Base-by-base conservation (phyloP, 2,888 invertebrate genomes). In the Dysmachus trigonus region DNA sequence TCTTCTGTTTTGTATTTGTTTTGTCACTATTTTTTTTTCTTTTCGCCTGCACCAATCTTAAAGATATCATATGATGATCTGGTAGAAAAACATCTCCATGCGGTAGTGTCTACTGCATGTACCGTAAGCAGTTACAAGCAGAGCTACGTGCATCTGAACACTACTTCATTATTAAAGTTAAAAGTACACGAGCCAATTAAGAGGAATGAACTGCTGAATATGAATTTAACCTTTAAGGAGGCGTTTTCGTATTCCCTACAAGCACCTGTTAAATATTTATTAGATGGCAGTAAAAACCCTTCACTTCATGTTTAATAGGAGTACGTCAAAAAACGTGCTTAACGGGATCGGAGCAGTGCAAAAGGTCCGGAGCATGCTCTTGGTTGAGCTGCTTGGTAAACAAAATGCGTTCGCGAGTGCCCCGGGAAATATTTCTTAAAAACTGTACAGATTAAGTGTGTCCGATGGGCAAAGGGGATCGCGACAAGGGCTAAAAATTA, bases 251-350 rank as follows among this genome's bases (percentile, higher is more conserved):
- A 83, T 83, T 71, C 83, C 30, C 41, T 71, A 38, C 38, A 41
- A 38, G 83, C 38, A 41, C n/a, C 83, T 72, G 83, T 47, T 83
- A 38, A 83, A 83, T 83, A 83, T 83, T 83, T 83, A 83, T 83
- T 83, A 83, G 83, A 41, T 47, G 38, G 83, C 71, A 33, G 33
- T 47, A 72, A 83, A 62, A 83, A 83, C 83, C 72, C 83, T 83
- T 83, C 83, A 83, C 83, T 83, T 41, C 30, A 72, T 83, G 71
- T 71, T 41, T 82, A 82, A 82, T 82, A 33, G 22, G 51, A 81
- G 53, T 53, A 15, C 47, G 53, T 30, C 22, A 53, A 47, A 53
- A 83, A 71, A 38, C 71, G 72, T 72, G 71, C 83, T n/a, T 27
- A 22, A 41, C 35, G 62, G 83, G 38, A 41, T 15, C 22, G 83